Percentiles rank a stretch among this genome's conserved stretches.
Conservation (phyloP, 2,888 invertebrate genomes). For the Carpatolechia fugitivella region DNA sequence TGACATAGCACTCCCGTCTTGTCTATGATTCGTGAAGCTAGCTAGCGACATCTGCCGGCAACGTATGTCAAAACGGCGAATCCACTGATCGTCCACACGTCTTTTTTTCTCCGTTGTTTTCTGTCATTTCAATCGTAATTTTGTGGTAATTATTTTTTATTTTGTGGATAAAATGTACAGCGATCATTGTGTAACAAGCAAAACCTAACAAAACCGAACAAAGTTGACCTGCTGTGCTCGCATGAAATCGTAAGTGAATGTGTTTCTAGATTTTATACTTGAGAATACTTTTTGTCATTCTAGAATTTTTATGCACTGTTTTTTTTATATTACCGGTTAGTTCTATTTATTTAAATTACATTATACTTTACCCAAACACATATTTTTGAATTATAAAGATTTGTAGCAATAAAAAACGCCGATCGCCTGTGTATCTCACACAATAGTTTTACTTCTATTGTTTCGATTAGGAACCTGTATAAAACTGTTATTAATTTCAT, state of each 20-base stretch:
- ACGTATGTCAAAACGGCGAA: constrained; percentile 34
- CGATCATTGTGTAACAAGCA: constrained; percentile 47
- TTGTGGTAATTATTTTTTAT: constrained; percentile 46
- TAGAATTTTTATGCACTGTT: constrained; percentile 21
- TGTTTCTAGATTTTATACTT: constrained; percentile 39
- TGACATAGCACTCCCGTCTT: constrained; percentile 36
- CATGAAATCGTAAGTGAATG: constrained; percentile 53
- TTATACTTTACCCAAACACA: not conserved
- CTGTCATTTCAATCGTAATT: constrained; percentile 63
- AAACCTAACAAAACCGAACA: constrained; percentile 31
- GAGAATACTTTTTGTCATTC: constrained; percentile 48
- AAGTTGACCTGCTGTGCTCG: constrained; percentile 33
- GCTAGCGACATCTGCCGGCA: constrained; percentile 57
- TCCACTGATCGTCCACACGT: constrained; percentile 58
- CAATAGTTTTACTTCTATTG: constrained; percentile 19
- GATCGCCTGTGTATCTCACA: not conserved
- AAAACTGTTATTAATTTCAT: constrained; percentile 34
- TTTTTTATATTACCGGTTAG: constrained; percentile 14
- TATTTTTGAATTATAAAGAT: too few relatives aligned
- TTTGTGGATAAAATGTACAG: constrained; percentile 41
- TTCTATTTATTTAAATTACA: not conserved
- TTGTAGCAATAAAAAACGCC: not conserved
- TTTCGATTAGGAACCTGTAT: constrained; percentile 23
- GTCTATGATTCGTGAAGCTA: constrained; percentile 46
- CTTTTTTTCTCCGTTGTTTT: constrained; percentile 69